Base-by-base conservation (phyloP, 2,888 invertebrate species). In the Dicranocentrus wangi region DNA sequence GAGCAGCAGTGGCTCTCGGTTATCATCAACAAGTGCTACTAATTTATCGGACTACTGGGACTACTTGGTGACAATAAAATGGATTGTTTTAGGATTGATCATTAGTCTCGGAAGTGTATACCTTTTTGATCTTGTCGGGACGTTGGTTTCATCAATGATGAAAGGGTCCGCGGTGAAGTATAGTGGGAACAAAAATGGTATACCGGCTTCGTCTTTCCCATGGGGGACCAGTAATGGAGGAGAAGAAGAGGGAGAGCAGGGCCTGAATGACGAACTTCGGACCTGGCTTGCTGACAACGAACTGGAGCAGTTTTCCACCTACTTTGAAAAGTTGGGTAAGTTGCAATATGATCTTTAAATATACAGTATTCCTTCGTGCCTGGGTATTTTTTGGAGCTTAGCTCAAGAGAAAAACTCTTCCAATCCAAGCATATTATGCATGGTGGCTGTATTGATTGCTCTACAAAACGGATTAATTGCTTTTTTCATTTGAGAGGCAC, bases 201-300 rank as follows among this genome's bases (percentile, higher is more conserved):
- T 27, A 25, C n/a, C 58, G 21, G 13, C 17, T 19, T 42, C 51
- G 69, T 61, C 69, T 77, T 77, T 78, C 70, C 70, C 70, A 23
- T 70, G 78, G 70, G 32, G 61, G 60, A 28, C 63, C 32, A 32
- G 10, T 10, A 32, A 32, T 47, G n/a, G 5, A n/a, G 13, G 27
- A n/a, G n/a, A n/a, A n/a, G 8, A 19, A 42, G 53, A 53, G 7
- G 21, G 7, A 32, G 1, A 13, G 7, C 60, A 66, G 23, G 69
- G 71, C 28, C 28, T 71, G 1, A 72, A 7, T 19, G 63, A 68
- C 15, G 83, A 83, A 27, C 55, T 83, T 68, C 58, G 72, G 8
- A 28, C 32, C 32, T 83, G 83, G 83, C 43, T 83, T 21, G 27
- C 60, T 13, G 76, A 80, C 17, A 83, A 83, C 60, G 77, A 83